Base-by-base conservation (phyloP, 2,888 invertebrate genomes). In the Sturmia bella region DNA sequence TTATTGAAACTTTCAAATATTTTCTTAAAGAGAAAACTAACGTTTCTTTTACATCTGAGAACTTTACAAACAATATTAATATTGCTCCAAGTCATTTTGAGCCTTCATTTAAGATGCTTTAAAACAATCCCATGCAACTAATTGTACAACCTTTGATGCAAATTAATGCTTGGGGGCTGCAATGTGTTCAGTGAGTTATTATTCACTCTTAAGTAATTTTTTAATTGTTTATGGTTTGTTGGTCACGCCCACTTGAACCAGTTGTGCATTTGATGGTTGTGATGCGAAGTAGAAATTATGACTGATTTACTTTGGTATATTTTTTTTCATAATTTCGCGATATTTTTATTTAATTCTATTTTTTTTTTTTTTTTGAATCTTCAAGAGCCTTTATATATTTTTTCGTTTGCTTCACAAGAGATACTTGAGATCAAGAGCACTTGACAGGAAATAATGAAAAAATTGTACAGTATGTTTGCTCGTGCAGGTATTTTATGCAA, bases 201-300 rank as follows among this genome's bases (percentile, higher is more conserved):
- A 32, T 59, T 43, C 13, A 52, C 66, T 72, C 72, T 78, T 61
- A 69, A 74, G 69, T 64, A 39, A 66, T 48, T 37, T 32, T 66
- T 68, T 73, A 83, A 80, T 83, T 83, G 77, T 77, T 83, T 80
- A 83, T 77, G 83, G 80, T 80, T 74, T 77, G 80, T 80, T 80
- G 80, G 80, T 66, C 83, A 83, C 80, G 80, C 80, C 80, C 77
- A 77, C 83, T 80, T 83, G 72, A 64, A 66, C 73, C 72, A 70
- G 68, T 83, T 83, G 83, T 80, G 69, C 83, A 69, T 80, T 83
- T 83, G 66, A 83, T 80, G 75, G 80, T 72, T 76, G 79, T 72
- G 61, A 64, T 43, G 43, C 72, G 68, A 76, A 56, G 68, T 76
- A 57, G 79, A 83, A 79, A 72, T 83, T 80, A 83, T 80, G 68